Base-by-base conservation (phyloP, 2,888 invertebrate species). In the Amphipoea lucens region DNA sequence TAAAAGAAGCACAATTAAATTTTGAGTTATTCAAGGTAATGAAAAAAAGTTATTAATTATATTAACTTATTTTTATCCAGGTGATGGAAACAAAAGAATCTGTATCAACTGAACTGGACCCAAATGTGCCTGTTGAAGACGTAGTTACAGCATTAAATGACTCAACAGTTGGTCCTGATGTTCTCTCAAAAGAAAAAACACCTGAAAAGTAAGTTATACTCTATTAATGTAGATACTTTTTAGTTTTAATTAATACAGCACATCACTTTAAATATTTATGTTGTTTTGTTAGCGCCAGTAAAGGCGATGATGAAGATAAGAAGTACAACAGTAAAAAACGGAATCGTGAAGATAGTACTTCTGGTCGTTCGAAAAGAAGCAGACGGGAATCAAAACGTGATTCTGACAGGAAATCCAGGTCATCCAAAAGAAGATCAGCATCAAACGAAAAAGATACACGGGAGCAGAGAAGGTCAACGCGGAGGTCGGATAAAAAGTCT, bases 71-170 rank as follows among this genome's bases (percentile, higher is more conserved):
- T 83, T 68, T 74, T 83, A 80, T 89, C 84, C 86, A 97, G 97
- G 97, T 97, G 69, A 97, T 98, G 92, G 98, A 98, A 94, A 97
- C 97, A 65, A 97, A 97, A 90, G 96, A 97, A 77, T 97, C 97
- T 6, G 97, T 97, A 79, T 97, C 97, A 82, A 97, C 97, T 11
- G 98, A 98, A 86, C 94, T 98, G 73, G 98, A 97, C 89, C 97
- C 97, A 0, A 97, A 97, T 91, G 97, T 98, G 5, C 97, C 98
- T 0, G 97, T 98, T 0, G 98, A 98, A 88, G 98, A 98, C 92
- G 97, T 98, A 23, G 98, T 98, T 0, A 96, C 97, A 0, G 97
- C 97, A 4, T 91, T 98, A 20, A 98, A 98, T 90, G 97, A 97
- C 87, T 95, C 97, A 14, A 94, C 94, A 20, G 93, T 93, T 12